A percentile compares a stretch with the other conserved stretches of the same genome.
These are phyloP conservation scores for Xanthia togata DNA, from an alignment of 2,888 invertebrate genomes.

Conservation along the genomic window DNA sequence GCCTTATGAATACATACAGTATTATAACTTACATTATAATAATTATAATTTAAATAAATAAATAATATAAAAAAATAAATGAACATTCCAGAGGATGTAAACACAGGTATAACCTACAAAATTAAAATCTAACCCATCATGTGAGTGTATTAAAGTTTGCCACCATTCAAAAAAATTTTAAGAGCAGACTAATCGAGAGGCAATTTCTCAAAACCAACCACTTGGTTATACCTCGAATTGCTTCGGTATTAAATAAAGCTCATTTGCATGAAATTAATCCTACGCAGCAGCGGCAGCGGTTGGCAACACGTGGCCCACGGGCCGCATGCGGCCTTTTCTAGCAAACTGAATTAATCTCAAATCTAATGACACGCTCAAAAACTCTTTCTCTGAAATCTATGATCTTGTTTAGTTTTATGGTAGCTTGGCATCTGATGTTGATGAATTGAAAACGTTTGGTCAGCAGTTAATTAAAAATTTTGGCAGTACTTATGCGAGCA, in stretches of 20 bases:
- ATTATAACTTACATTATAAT: not conserved
- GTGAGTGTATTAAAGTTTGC: not conserved
- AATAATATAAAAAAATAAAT: not conserved
- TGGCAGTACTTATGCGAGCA: not conserved
- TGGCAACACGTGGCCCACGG: too few species aligned
- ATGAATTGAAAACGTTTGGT: too few species aligned
- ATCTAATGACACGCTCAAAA: too few species aligned
- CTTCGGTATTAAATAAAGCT: not conserved
- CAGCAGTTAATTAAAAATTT: not conserved
- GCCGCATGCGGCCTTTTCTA: too few species aligned
- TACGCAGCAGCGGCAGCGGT: not conserved
- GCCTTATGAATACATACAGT: not conserved
- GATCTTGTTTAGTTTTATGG: too few species aligned
- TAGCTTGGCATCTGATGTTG: too few species aligned
- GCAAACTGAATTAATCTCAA: too few species aligned
- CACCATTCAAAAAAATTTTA: not conserved
- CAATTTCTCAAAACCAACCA: not conserved
- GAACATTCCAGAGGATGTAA: too few species aligned
- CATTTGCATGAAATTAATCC: conserved; percentile 12
- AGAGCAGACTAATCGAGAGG: not conserved
- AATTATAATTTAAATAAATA: too few species aligned
- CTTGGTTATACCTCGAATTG: not conserved
- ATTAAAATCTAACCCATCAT: not conserved
- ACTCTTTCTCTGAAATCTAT: too few species aligned
- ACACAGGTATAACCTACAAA: not conserved